Evolutionary conservation across 2,113 vertebrate genomes (phyloP).

Genomic region (Paramisgurnus dabryanus): DNA sequence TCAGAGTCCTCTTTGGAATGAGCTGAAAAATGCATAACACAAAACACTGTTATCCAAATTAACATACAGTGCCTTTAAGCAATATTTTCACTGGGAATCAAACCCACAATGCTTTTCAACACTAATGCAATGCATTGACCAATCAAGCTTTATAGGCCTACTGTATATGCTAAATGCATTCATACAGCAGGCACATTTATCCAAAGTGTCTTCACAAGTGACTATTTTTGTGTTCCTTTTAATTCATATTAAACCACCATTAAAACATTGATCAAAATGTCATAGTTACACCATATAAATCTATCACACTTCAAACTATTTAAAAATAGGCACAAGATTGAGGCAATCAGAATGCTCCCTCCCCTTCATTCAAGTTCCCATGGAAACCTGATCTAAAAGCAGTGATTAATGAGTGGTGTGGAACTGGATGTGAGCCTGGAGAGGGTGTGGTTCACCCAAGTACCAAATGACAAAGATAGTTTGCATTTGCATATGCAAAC

Average conservation of each 20-base stretch:
- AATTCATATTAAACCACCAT: too few species aligned
- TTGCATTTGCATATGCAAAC: conserved; percentile 60
- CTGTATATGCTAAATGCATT: too few species aligned
- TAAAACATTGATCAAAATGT: too few species aligned
- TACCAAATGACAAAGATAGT: conserved; percentile 45
- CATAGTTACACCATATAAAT: not conserved
- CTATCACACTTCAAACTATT: not conserved
- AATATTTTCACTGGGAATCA: too few species aligned
- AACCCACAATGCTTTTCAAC: too few species aligned
- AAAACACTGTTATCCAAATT: too few species aligned
- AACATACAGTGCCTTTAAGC: too few species aligned
- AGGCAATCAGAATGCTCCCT: conserved; percentile 26
- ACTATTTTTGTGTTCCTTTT: too few species aligned
- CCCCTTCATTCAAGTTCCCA: conserved; percentile 45
- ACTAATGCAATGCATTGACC: too few species aligned
- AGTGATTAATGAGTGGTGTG: conserved; percentile 51
- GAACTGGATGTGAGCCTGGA: conserved; percentile 44
- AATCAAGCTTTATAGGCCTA: too few species aligned
- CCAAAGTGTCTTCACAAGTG: too few species aligned
- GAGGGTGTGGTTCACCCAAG: conserved; percentile 25
- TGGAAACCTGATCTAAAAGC: conserved; percentile 50
- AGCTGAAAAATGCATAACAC: conserved; percentile 30
- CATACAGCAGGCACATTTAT: too few species aligned
- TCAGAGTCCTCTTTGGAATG: conserved; percentile 34
- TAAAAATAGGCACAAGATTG: conserved; percentile 12